A percentile compares a stretch with the other conserved stretches of the same genome.
These are phyloP conservation scores for Emydura subglobosa DNA, from an alignment of 2,113 vertebrate species.

Conservation along the genomic window DNA sequence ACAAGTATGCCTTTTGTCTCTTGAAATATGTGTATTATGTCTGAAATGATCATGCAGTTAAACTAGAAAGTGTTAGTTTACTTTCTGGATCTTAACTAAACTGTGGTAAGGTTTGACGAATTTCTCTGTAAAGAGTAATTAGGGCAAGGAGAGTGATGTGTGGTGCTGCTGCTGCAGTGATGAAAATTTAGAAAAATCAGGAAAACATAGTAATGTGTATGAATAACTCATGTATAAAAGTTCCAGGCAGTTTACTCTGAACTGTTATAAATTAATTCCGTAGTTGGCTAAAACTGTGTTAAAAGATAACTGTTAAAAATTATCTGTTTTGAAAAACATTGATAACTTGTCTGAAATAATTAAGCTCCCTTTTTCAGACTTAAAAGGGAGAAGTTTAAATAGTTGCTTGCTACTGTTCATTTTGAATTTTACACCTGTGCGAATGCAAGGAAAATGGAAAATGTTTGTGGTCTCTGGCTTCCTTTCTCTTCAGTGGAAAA, in stretches of 20 bases:
- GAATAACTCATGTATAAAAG: neutral
- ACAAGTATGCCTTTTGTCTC: neutral
- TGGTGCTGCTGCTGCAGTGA: neutral
- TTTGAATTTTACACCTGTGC: constrained; percentile 61
- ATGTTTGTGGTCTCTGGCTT: constrained; percentile 67
- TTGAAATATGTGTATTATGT: neutral
- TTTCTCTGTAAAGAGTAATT: neutral
- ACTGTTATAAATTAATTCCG: neutral
- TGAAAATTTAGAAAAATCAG: neutral
- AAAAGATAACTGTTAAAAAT: neutral
- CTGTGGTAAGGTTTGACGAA: neutral
- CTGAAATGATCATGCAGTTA: neutral
- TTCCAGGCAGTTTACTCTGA: neutral
- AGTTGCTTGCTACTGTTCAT: constrained; percentile 10
- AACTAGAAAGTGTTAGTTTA: neutral
- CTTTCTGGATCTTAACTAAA: neutral
- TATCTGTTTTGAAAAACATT: neutral
- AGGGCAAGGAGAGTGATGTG: neutral
- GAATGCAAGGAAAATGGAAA: constrained; percentile 46
- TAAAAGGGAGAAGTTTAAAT: neutral
- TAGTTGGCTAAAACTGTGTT: neutral
- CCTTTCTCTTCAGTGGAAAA: constrained; percentile 60
- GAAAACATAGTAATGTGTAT: neutral
- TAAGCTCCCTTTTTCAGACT: neutral
- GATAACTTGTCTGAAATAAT: neutral